These are phyloP conservation scores for Orestias chungarensis DNA, from an alignment of 2,797 vertebrate species.

Conservation along the genomic window DNA sequence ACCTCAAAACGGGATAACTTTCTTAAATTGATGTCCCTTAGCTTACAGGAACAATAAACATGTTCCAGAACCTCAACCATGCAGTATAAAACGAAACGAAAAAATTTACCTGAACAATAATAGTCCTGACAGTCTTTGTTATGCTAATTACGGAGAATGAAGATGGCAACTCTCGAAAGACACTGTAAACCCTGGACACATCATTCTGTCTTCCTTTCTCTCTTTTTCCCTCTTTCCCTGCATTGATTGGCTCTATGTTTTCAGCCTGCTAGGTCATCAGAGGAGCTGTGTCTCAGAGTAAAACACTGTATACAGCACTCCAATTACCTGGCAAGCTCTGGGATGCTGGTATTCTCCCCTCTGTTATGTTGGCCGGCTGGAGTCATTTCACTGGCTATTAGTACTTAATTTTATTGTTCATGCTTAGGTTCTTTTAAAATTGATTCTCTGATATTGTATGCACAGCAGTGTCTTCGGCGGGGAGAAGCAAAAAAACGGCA, in stretches of 20 bases:
- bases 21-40: slow-evolving; percentile 35
- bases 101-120: slow-evolving; percentile 27
- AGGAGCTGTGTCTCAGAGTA: slow-evolving; percentile 57
- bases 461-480: slow-evolving; percentile 49
- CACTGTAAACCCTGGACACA: slow-evolving; percentile 32
- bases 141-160: slow-evolving; percentile 48
- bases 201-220: slow-evolving; percentile 17
- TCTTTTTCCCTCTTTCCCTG: no score
- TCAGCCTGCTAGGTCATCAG: slow-evolving; percentile 66
- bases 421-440: slow-evolving; percentile 53
- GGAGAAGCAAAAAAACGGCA: slow-evolving; percentile 9
- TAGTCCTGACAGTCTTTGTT: slow-evolving; percentile 40
- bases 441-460: slow-evolving; percentile 37
- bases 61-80: slow-evolving; percentile 23
- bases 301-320: slow-evolving; percentile 63
- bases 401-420: slow-evolving; percentile 68
- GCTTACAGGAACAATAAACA: slow-evolving; percentile 48
- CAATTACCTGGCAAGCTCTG: slow-evolving; percentile 75
- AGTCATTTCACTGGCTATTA: slow-evolving; percentile 71
- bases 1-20: slow-evolving; percentile 18
- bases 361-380: slow-evolving; percentile 61
- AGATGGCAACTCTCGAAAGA: slow-evolving; percentile 44
- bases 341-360: slow-evolving; percentile 70
- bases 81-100: slow-evolving; percentile 27
- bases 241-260: slow-evolving; percentile 37